Base-by-base conservation (phyloP, 2,888 invertebrate genomes). In the Onchidella celtica region DNA sequence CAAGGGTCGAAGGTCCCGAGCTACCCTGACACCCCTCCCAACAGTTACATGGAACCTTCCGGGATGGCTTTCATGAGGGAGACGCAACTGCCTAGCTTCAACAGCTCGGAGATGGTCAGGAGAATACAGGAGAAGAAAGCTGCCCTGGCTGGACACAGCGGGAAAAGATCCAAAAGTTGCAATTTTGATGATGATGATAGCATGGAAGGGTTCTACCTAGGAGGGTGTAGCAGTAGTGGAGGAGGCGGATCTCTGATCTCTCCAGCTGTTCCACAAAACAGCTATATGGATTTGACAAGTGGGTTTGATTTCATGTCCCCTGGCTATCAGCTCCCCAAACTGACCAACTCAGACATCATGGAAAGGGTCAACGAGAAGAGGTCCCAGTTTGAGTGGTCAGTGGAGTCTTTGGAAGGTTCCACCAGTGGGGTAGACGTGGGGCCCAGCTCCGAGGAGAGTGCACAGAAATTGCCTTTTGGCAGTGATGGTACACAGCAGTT, bases 91-190 rank as follows among this genome's bases (percentile, higher is more conserved):
- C 94, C 94, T 9, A 93, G 93, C 80, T 94, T 94, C 86, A 93
- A 93, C 87, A 93, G 90, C 72, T 90, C 93, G 1, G 94, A 94
- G 84, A 93, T 94, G 93, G 92, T 94, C 73, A 90, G 93, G 80
- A 92, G 92, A 81, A 93, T 94, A n/a, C 91, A 92, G 70, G 90
- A 89, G 47, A 93, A 93, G 83, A 91, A 93, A 72, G 92, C 91
- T 6, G 90, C 91, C 32, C 85, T 93, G 29, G 86, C 75, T 36
- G 75, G 84, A 36, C 47, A 57, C 70, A 21, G 36, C 29, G 59
- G 72, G 40, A 40, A 21, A 21, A 32, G 38, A 3, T 24, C 11
- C 0, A 38, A 14, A 40, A 9, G 29, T 11, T 59, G 57, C 0
- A 29, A 32, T 17, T 57, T 59, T 36, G 75, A 59, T 6, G 72